Evolutionary conservation across 2,113 vertebrate species (phyloP), one percentile per base, ranked within the genome.

Genomic region (Fukomys damarensis): DNA sequence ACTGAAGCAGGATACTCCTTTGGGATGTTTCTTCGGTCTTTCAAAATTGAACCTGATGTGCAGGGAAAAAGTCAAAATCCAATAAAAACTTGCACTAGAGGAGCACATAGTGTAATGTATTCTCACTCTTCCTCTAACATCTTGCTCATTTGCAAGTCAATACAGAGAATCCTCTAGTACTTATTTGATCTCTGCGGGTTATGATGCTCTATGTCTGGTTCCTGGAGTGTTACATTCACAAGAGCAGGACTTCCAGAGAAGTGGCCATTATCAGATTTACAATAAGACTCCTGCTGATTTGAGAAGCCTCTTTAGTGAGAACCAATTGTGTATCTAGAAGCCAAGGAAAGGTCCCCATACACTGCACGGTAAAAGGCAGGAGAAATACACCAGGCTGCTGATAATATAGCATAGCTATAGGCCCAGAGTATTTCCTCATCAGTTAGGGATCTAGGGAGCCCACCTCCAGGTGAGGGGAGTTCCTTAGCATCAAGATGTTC

Each of bases 71-170:
- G 22, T 41, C 3, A 56, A 38, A 68, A 46, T 35, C 5, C 30
- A 72, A 77, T 3, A 63, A 74, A 65, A 82, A 17, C 28, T 9
- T 41, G 58, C 16, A 61, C 20, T 3, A 80, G n/a, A 87, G 35
- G 56, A 82, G 56, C 81, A 65, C 0, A 2, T 59, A 52, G 54
- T 30, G 26, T 74, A 70, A 87, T 70, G 43, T 3, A 79, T 41
- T 19, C 95, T 72, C 22, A 26, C 8, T 91, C 49, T 94, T 91
- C 32, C 26, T 84, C 32, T 0, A 10, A 82, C n/a, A 83, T 38
- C 58, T 63, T 72, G 61, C 30, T 86, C 74, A 86, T 92, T 91
- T 96, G 59, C 43, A 95, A 94, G 82, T 65, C 91, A 93, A n/a
- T 43, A 68, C 79, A 46, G 30, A 86, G 65, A 88, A 61, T 32